Base-by-base conservation (phyloP, 2,888 invertebrate genomes). In the Cosmia trapezina region DNA sequence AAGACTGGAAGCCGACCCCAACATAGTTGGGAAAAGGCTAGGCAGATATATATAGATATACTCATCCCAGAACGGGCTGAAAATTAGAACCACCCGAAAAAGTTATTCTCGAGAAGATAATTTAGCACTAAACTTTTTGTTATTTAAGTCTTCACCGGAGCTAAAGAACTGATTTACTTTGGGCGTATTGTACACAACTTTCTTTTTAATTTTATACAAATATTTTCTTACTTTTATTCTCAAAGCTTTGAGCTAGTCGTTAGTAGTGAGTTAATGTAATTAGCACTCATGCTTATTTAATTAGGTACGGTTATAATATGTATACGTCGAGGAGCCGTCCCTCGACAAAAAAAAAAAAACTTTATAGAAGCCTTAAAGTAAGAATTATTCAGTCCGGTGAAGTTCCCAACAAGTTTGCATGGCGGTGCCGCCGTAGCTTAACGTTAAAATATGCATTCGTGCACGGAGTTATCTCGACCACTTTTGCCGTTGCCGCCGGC, bases 361-460 rank as follows among this genome's bases (percentile, higher is more conserved):
- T 89, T 86, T 80, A 76, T 79, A 87, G 88, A 89, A 91, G 88
- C 87, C 86, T 90, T 91, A 90, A 91, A 93, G 89, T 91, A 93
- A 93, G 91, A 94, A 94, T 93, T 94, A 94, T 94, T 91, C 89
- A 93, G 89, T 92, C 86, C 88, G 89, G 86, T 88, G 87, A 94
- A 95, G 92, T 94, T 94, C 85, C 90, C 86, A 91, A 91, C 92
- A 94, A 94, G 94, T 93, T 94, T 92, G 92, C 93, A 91, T 90
- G 90, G 91, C 88, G 37, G 37, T 37, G 89, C 89, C 89, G 88
- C 91, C 90, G 91, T 91, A 93, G 93, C 92, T 94, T 92, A 93
- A 91, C 91, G 94, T 90, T 95, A 93, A 95, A 95, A 94, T 95
- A 95, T 95, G 94, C 94, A 95, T 94, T 92, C 91, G 92, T 91